Base-by-base conservation (phyloP, 2,113 vertebrate species). In the Ctenodactylus gundi region DNA sequence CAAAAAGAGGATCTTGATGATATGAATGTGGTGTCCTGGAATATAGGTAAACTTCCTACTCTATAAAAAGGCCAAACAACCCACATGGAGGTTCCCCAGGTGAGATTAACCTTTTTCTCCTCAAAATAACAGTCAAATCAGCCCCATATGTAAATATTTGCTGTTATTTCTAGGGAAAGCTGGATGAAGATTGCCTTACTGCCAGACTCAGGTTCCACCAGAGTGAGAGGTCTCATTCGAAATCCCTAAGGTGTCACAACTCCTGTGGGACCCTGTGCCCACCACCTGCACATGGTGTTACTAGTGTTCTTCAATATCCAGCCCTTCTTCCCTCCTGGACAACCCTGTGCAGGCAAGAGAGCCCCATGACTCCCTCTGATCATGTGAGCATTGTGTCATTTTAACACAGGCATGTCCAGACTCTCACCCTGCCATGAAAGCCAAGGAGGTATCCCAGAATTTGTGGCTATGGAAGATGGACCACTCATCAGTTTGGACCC, bases 21-120 rank as follows among this genome's bases (percentile, higher is more conserved):
- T 58, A 86, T 55, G 18, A 53, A 36, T 73, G 27, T 9, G 12
- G 55, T 27, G 25, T 29, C 60, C 72, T 93, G 75, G 94, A 89
- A 91, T 91, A 44, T 13, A 94, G 72, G 68, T 94, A 81, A 73
- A 31, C 64, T 77, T 80, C 55, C 81, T 76, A 49, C 53, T 77
- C 85, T 94, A 88, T 90, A 90, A 87, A 87, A 58, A 78, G 93
- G 92, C 68, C 78, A 64, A 87, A 68, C 29, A 36, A 67, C 75
- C 82, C 67, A 81, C 44, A 57, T 76, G 78, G 78, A 91, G 58
- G 27, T 27, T 89, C 62, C 21, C 4, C 53, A 15, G 83, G 18
- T 49, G 73, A 72, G 53, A 95, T 87, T 81, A 46, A 44, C 39
- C 49, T 76, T 94, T 78, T 92, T 68, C 46, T 57, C 14, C 88